These are phyloP conservation scores for Ramphastos sulfuratus DNA, from an alignment of 2,113 vertebrate genomes.

Conservation along the genomic window DNA sequence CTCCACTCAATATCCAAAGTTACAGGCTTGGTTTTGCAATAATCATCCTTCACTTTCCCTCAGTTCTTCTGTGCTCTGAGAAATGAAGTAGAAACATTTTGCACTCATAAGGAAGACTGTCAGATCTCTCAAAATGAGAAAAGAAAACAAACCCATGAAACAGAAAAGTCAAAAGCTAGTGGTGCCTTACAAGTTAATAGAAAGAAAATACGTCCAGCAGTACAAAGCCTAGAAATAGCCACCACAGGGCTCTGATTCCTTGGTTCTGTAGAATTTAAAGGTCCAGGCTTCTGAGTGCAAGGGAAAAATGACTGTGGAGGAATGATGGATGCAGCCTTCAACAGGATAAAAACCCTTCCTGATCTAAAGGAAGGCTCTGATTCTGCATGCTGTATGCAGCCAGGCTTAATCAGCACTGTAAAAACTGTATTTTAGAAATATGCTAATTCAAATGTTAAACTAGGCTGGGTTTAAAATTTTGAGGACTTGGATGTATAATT, in stretches of 20 bases:
- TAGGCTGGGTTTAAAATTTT: neutral
- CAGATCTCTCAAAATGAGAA: neutral
- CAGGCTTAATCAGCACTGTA: neutral
- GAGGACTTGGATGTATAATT: neutral
- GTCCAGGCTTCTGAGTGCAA: neutral
- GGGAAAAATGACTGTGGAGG: neutral
- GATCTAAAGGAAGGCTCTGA: neutral
- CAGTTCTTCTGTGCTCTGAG: neutral
- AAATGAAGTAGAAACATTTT: neutral
- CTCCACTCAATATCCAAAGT: neutral
- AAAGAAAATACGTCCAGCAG: neutral
- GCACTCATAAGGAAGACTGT: neutral
- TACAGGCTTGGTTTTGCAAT: neutral
- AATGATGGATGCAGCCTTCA: neutral
- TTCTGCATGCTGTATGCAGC: neutral
- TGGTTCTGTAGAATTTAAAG: neutral
- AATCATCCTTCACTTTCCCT: neutral
- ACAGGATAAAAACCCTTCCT: neutral
- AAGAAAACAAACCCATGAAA: conserved; percentile 5
- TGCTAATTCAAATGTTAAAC: neutral
- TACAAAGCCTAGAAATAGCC: neutral
- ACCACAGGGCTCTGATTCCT: neutral
- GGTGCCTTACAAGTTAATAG: neutral
- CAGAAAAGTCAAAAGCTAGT: neutral
- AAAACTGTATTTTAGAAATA: neutral